Percentiles rank a stretch among this genome's conserved stretches.
phyloP scores from a whole-genome alignment of 2,113 vertebrate genomes.

The Proterorhinus semilunaris region DNA sequence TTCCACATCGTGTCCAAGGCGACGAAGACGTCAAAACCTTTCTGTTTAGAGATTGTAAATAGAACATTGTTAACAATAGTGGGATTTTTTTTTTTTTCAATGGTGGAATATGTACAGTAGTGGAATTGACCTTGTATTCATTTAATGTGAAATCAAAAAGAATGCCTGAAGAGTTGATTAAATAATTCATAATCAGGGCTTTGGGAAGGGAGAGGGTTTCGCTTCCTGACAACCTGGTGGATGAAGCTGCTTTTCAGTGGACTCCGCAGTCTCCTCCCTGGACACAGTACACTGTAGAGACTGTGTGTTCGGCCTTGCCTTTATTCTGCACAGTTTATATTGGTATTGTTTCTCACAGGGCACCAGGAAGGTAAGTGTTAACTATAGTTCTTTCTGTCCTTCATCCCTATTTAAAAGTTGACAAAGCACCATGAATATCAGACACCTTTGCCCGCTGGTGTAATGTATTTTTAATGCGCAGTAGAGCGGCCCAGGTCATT shows the following conservation, averaged over 20 bases:
- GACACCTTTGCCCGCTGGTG: not conserved
- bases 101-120: too few relatives aligned
- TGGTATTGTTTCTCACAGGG: not conserved
- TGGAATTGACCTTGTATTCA: too few relatives aligned
- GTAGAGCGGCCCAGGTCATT: not conserved
- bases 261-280: too few relatives aligned
- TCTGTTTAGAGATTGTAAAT: constrained; percentile 67
- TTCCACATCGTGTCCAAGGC: constrained; percentile 94
- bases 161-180: too few relatives aligned
- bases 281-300: too few relatives aligned
- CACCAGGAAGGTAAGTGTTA: not conserved
- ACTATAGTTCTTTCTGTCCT: not conserved
- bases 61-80: not conserved
- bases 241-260: too few relatives aligned
- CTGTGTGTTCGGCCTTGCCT: not conserved
- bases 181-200: too few relatives aligned
- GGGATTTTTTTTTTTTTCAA: too few relatives aligned
- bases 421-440: not conserved
- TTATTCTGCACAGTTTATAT: not conserved
- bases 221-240: too few relatives aligned
- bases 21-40: constrained; percentile 89
- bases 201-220: too few relatives aligned
- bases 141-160: too few relatives aligned
- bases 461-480: not conserved
- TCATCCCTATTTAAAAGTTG: not conserved